phyloP scores from a whole-genome alignment of 2,888 invertebrate genomes.

The Latheticus oryzae region DNA sequence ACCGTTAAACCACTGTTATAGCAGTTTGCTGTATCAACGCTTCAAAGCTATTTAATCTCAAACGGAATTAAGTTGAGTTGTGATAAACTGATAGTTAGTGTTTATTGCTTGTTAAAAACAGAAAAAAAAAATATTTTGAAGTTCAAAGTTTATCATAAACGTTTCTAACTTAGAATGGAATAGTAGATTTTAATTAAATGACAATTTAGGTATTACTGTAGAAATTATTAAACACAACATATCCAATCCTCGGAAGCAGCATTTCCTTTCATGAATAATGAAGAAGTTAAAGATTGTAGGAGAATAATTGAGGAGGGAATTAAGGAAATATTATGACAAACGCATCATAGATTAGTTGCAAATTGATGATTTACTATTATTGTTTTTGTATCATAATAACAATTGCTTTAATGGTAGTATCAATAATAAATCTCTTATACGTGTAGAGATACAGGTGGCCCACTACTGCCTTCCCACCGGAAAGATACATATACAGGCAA shows the following conservation, averaged over 20 bases:
- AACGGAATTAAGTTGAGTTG: slow-evolving; percentile 24
- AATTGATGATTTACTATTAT: slow-evolving; percentile 15
- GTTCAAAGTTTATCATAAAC: slow-evolving; percentile 24
- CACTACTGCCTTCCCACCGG: too few relatives aligned
- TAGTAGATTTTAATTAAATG: slow-evolving; percentile 22
- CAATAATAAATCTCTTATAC: slow-evolving; percentile 7
- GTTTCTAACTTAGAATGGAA: neutral
- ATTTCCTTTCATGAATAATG: slow-evolving; percentile 32
- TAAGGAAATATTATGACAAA: slow-evolving; percentile 16
- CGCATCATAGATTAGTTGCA: slow-evolving; percentile 13
- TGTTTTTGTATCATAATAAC: slow-evolving; percentile 17
- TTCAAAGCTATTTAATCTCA: slow-evolving; percentile 32
- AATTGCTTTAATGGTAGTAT: slow-evolving; percentile 10
- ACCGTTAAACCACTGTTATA: slow-evolving; percentile 2
- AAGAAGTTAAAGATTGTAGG: slow-evolving; percentile 17
- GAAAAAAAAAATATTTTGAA: slow-evolving; percentile 1
- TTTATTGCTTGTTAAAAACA: slow-evolving; percentile 21
- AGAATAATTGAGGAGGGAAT: slow-evolving; percentile 24
- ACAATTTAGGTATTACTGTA: slow-evolving; percentile 23
- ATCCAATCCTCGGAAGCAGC: slow-evolving; percentile 31
- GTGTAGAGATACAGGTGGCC: too few relatives aligned
- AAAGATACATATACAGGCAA: too few relatives aligned
- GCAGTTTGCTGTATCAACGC: neutral
- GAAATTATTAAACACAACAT: slow-evolving; percentile 22
- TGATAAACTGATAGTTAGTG: slow-evolving; percentile 24